Percentiles rank a stretch among this genome's conserved stretches.
phyloP scores from a whole-genome alignment of 2,888 invertebrate species.

The Myopa testacea region DNA sequence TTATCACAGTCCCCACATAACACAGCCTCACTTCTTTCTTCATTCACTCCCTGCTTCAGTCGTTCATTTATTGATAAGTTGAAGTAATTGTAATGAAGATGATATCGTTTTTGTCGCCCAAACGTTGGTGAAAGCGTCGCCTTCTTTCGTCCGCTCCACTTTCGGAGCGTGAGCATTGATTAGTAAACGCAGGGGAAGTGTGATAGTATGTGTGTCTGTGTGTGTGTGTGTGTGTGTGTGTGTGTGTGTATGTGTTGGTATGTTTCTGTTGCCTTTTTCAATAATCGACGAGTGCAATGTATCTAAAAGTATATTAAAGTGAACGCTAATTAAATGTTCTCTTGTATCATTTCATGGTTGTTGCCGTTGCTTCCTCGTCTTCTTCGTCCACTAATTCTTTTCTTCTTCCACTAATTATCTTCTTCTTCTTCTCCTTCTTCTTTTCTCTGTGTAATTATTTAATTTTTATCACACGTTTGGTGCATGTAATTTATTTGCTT shows the following conservation, averaged over 20 bases:
- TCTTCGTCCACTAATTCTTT: neutral
- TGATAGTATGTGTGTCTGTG: slow-evolving; percentile 7
- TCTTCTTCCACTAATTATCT: neutral
- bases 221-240: slow-evolving; percentile 22
- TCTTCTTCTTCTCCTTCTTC: neutral
- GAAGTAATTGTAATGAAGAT: slow-evolving; percentile 33
- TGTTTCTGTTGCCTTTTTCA: slow-evolving; percentile 8
- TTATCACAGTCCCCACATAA: too few relatives aligned
- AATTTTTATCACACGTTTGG: slow-evolving; percentile 8
- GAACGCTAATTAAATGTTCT: slow-evolving; percentile 68
- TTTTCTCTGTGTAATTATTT: neutral
- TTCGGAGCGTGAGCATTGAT: neutral
- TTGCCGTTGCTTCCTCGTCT: neutral
- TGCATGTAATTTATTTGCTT: slow-evolving; percentile 22
- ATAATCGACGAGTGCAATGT: neutral
- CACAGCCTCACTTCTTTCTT: too few relatives aligned
- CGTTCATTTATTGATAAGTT: slow-evolving; percentile 1
- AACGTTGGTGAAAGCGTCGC: neutral
- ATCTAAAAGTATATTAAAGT: slow-evolving; percentile 51
- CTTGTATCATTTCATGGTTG: neutral
- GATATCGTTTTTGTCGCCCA: slow-evolving; percentile 15
- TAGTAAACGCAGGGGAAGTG: too few relatives aligned
- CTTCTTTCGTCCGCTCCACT: neutral
- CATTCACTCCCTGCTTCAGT: neutral
- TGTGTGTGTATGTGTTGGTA: slow-evolving; percentile 3